phyloP scores from a whole-genome alignment of 2,888 invertebrate species.

The Labia minor region DNA sequence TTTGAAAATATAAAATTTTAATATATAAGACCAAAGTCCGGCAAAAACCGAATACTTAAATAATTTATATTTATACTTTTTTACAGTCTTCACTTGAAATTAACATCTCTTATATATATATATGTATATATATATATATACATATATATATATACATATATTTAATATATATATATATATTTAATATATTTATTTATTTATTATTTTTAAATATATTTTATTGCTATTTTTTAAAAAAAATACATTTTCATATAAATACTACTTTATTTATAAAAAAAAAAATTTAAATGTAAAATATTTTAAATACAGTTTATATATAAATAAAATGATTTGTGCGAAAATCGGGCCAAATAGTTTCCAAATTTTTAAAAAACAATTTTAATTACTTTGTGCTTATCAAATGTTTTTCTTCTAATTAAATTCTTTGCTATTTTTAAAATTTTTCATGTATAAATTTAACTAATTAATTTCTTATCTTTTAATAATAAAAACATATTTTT shows the following conservation, averaged over 20 bases:
- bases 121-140: not conserved
- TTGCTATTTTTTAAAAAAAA: slow-evolving; percentile 1
- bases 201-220: not conserved
- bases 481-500: not conserved
- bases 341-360: not conserved
- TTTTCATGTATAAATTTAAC: too few species aligned
- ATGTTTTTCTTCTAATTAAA: not conserved
- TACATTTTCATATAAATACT: not conserved
- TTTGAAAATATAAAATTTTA: too few species aligned
- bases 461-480: not conserved
- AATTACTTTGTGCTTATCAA: not conserved
- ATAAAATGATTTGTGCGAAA: not conserved
- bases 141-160: too few species aligned
- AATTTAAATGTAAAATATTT: not conserved
- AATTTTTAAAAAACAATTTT: not conserved
- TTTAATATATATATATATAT: too few species aligned
- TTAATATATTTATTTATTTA: too few species aligned
- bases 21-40: too few species aligned
- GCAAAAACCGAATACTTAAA: not conserved
- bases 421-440: too few species aligned
- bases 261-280: not conserved
- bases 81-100: not conserved
- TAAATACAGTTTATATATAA: too few species aligned
- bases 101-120: not conserved
- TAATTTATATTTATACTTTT: not conserved